Base-by-base conservation (phyloP, 2,113 vertebrate genomes). In the Siphamia tubifer region DNA sequence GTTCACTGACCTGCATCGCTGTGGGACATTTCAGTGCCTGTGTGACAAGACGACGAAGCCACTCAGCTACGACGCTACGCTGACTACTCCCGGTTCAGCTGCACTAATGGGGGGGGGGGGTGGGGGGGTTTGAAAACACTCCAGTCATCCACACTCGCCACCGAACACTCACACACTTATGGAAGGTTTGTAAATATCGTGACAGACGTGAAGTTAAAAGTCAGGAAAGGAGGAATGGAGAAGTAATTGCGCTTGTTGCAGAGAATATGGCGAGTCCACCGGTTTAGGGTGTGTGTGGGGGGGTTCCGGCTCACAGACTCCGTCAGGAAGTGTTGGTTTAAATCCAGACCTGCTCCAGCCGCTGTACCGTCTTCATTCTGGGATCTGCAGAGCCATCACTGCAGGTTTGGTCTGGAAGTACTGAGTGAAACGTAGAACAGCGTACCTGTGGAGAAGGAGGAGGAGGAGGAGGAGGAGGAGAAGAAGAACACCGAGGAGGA, bases 331-430 rank as follows among this genome's bases (percentile, higher is more conserved):
- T 35, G 25, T 40, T 35, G 0, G 9, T 25, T 21, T 35, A 4
- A 34, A 31, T n/a, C 24, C 24, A 8, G 23, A 24, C 42, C 63
- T 12, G 42, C 27, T 49, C 13, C 32, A 10, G 23, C 54, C 42
- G 1, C 15, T 45, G 51, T 40, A 19, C 57, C 40, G 28, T 24
- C 31, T 13, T 15, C n/a, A 3, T 70, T 96, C 94, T 43, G 95
- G 92, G 81, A 91, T 79, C 90, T 95, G 92, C 74, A 98, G 90
- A 66, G 95, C 93, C 57, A 92, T 90, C 83, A 95, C 93, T n/a
- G 87, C 82, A 7, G 95, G 95, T 90, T 99, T 99, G 91, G 94
- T 96, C 90, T 94, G 93, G 85, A 98, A 99, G 93, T 99, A 99
- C 72, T 96, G 95, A 83, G 95, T 94, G 89, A 98, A 97, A 73